A percentile compares a stretch with the other conserved stretches of the same genome.
Evolutionary conservation across 2,888 invertebrate genomes (phyloP).

Genomic region (Ichneumon xanthorius): DNA sequence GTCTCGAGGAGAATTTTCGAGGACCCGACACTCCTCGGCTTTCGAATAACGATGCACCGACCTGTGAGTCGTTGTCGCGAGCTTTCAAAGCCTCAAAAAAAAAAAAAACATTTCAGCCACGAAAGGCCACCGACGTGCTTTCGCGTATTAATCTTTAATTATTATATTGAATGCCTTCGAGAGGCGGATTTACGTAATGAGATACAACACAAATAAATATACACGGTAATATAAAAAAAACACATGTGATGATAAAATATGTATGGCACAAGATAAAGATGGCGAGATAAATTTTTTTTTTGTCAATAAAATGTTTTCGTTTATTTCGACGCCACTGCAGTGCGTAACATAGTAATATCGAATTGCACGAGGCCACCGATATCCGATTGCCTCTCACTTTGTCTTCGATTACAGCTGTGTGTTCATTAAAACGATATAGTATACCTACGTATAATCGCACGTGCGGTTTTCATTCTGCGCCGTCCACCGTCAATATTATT

Average conservation of each 20-base stretch:
- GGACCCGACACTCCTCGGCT: not conserved
- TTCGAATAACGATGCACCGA: conserved; percentile 12
- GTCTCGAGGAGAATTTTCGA: conserved; percentile 17
- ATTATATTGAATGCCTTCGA: conserved; percentile 28
- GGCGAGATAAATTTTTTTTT: conserved; percentile 38
- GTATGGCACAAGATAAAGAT: conserved; percentile 38
- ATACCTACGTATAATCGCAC: conserved; percentile 49
- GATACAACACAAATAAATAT: conserved; percentile 9
- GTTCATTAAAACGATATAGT: conserved; percentile 55
- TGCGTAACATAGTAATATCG: conserved; percentile 51
- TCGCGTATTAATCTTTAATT: conserved; percentile 20
- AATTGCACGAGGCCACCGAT: conserved; percentile 44
- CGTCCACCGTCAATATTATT: conserved; percentile 48
- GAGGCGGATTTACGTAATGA: conserved; percentile 32
- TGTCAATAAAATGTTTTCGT: conserved; percentile 71
- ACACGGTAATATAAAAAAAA: conserved; percentile 16
- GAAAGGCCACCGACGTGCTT: not conserved
- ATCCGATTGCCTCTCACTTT: conserved; percentile 29
- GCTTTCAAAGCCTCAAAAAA: not conserved
- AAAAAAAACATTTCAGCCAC: conserved; percentile 5
- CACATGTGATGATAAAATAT: conserved; percentile 46
- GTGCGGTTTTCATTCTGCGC: conserved; percentile 36
- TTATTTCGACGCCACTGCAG: conserved; percentile 70
- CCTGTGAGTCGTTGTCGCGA: not conserved
- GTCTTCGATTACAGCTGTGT: conserved; percentile 58